Percentiles rank a stretch among this genome's conserved stretches.
These are phyloP conservation scores for Festucalex cinctus DNA, from an alignment of 2,113 vertebrate genomes.

Conservation along the genomic window DNA sequence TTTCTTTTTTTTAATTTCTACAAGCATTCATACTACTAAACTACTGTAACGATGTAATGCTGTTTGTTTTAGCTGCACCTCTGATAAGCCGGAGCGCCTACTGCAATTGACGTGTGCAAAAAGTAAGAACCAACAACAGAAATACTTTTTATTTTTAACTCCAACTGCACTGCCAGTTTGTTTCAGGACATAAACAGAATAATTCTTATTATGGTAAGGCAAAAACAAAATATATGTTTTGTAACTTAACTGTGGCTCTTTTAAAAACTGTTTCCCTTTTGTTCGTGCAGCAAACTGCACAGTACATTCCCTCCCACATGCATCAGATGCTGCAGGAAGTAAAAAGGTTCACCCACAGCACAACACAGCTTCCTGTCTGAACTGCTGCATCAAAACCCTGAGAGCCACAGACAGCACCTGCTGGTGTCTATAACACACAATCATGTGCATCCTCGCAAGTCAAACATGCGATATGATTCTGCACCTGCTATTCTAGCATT, in stretches of 20 bases:
- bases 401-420: slow-evolving; percentile 58
- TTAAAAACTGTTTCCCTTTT: neutral
- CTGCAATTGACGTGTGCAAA: too few relatives aligned
- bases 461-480: neutral
- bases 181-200: neutral
- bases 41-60: too few relatives aligned
- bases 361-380: slow-evolving; percentile 51
- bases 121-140: too few relatives aligned
- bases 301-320: slow-evolving; percentile 1
- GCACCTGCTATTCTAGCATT: slow-evolving; percentile 28
- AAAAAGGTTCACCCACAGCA: slow-evolving; percentile 32
- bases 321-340: neutral
- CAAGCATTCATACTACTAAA: too few relatives aligned
- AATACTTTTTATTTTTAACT: too few relatives aligned
- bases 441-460: neutral
- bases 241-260: slow-evolving; percentile 16
- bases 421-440: neutral
- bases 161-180: neutral
- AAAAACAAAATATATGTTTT: slow-evolving; percentile 17
- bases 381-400: slow-evolving; percentile 48
- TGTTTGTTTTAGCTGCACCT: too few relatives aligned
- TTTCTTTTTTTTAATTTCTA: too few relatives aligned
- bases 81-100: too few relatives aligned
- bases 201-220: slow-evolving; percentile 14
- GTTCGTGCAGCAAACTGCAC: neutral